Evolutionary conservation across 2,888 invertebrate species (phyloP), one percentile per base, ranked within the genome.

Genomic region (Diplazon laetatorius): DNA sequence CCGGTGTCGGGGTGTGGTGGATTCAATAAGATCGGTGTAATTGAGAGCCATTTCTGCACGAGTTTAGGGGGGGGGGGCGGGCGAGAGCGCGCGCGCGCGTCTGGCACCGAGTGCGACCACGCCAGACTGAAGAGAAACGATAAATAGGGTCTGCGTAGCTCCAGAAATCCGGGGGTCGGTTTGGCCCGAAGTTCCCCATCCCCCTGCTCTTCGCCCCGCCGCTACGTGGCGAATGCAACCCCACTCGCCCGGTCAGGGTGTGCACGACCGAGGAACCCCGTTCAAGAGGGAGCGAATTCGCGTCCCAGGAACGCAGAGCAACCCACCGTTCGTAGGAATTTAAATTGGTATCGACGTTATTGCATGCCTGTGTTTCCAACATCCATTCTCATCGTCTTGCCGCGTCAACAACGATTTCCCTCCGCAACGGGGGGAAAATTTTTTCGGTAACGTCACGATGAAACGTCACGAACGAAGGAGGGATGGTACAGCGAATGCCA

Each of bases 41-140:
- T 91, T 90, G 91, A 91, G 90, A 89, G 90, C 89, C 89, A 89
- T 91, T 91, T 90, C 90, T 89, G 86, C 89, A 87, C 88, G 88
- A 89, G 88, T 89, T 89, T 88, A 65, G 71, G n/a, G n/a, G n/a
- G n/a, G n/a, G n/a, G n/a, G n/a, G n/a, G n/a, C n/a, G n/a, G n/a
- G n/a, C n/a, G n/a, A n/a, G n/a, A n/a, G n/a, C n/a, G n/a, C n/a
- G 50, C 73, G 44, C 52, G 16, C 59, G 37, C 63, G 50, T 18
- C 86, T 85, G 77, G 76, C 76, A 57, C 35, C 75, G 80, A 6
- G 76, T 81, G 84, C 81, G 84, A 16, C 16, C 14, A 14, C 9
- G 14, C 30, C 55, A 25, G 30, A 14, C 55, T 30, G 16, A 82
- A 83, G 82, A 80, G 84, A 83, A 84, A 86, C 87, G 84, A 87